Conservation (phyloP, 2,113 vertebrate species). For the Campylorhamphus procurvoides region DNA sequence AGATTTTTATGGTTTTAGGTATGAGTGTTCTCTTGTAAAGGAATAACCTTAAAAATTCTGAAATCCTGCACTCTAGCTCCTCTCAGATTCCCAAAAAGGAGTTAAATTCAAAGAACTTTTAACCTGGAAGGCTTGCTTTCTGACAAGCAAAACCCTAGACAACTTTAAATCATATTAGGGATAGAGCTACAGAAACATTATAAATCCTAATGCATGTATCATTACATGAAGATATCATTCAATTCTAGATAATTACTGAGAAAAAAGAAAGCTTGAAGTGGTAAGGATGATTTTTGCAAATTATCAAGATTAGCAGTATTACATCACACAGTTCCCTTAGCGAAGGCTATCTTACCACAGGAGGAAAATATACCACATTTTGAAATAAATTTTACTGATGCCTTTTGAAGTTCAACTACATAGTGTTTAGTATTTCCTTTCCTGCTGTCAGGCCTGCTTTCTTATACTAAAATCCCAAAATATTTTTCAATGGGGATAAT, state of each 20-base stretch:
- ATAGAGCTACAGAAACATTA: neutral
- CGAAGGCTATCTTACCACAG: neutral
- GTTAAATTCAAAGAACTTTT: neutral
- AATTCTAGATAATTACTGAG: neutral
- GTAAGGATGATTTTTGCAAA: neutral
- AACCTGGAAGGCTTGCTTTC: neutral
- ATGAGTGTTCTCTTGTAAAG: neutral
- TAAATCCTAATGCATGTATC: neutral
- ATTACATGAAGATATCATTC: neutral
- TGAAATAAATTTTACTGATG: neutral
- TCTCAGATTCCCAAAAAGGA: neutral
- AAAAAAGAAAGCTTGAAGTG: neutral
- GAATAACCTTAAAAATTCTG: neutral
- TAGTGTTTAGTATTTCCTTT: neutral
- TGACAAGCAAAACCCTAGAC: neutral
- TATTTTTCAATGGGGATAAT: neutral
- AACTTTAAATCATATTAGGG: neutral
- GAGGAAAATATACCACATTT: fast-evolving
- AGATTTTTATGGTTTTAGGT: neutral
- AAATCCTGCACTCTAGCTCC: neutral
- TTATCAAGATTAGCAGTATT: neutral
- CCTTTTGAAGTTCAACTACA: neutral
- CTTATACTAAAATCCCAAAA: neutral
- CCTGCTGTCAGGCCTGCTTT: neutral
- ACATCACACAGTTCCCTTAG: neutral